Percentiles rank a stretch among this genome's conserved stretches.
Evolutionary conservation across 2,888 invertebrate species (phyloP).

Genomic region (Pristionchus mayeri): DNA sequence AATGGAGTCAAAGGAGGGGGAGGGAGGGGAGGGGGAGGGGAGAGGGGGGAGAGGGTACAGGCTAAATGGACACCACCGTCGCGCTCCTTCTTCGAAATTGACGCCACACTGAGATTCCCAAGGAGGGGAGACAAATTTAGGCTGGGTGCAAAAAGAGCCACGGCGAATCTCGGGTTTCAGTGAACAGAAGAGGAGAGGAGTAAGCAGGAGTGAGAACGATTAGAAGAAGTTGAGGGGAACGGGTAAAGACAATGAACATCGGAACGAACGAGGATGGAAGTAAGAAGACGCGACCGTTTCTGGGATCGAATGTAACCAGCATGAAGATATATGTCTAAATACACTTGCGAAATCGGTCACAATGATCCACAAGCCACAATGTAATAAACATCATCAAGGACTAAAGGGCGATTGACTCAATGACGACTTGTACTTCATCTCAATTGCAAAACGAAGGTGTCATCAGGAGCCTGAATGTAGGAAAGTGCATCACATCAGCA

Average conservation of each 20-base stretch:
- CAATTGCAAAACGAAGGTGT: too few relatives aligned
- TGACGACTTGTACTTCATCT: too few relatives aligned
- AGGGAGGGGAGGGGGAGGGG: constrained; percentile 14
- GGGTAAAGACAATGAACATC: too few relatives aligned
- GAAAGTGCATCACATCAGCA: not conserved
- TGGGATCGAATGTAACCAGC: too few relatives aligned
- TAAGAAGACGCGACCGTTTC: too few relatives aligned
- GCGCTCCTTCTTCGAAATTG: not conserved
- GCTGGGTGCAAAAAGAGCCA: not conserved
- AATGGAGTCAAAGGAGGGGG: constrained; percentile 22
- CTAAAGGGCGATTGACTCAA: too few relatives aligned
- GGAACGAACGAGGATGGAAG: too few relatives aligned
- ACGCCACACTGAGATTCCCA: not conserved
- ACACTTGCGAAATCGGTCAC: too few relatives aligned
- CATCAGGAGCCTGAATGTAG: too few relatives aligned
- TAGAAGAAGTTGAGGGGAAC: not conserved
- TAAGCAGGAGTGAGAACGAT: not conserved
- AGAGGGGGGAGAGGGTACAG: constrained; percentile 16
- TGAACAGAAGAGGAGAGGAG: not conserved
- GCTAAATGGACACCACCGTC: constrained; percentile 19
- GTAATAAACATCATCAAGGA: too few relatives aligned
- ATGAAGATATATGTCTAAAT: too few relatives aligned
- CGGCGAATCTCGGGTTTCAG: not conserved
- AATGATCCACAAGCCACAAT: too few relatives aligned
- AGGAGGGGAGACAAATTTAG: not conserved